Evolutionary conservation across 2,888 invertebrate species (phyloP), one percentile per base, ranked within the genome.

Genomic region (Trachelus tabidus): DNA sequence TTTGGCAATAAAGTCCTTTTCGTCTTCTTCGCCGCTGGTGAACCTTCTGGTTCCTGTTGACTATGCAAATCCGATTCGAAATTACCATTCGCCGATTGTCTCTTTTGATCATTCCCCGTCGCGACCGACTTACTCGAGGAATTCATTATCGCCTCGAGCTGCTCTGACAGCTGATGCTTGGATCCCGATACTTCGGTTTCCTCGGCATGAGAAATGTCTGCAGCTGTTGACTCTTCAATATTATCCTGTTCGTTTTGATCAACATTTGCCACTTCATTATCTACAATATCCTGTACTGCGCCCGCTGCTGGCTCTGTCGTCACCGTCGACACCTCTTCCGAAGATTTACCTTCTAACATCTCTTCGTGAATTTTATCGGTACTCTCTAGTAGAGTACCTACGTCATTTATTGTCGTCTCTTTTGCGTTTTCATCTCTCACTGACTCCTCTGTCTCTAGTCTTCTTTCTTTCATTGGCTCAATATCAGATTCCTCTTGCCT

Each of bases 111-210:
- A 40, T 87, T 89, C 15, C 71, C 79, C 4, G 83, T 76, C 23
- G 56, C 23, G 56, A 23, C 56, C 23, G 56, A 56, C 15, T 81
- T 73, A 40, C 81, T 79, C 1, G 80, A 83, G 12, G 85, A 83
- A n/a, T 85, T 86, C 85, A 88, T 87, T 2, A 89, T 79, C 3
- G 88, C 88, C 77, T 89, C 89, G 35, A 89, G 79, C 33, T 87
- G 88, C 37, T 90, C 89, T 0, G 89, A 86, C 6, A 87, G 76
- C 34, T 88, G 89, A 12, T 83, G 83, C 4, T 88, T 83, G 0
- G 84, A 81, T n/a, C 89, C 88, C 9, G 35, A 2, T 23, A 34
- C 6, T 23, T 34, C 74, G 33, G 15, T 30, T 9, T n/a, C 74
- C 35, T 34, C 31, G 9, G 30, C 2, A 34, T 34, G 71, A 30